Evolutionary conservation across 2,113 vertebrate genomes (phyloP), one percentile per base, ranked within the genome.

Genomic region (Rhea pennata): DNA sequence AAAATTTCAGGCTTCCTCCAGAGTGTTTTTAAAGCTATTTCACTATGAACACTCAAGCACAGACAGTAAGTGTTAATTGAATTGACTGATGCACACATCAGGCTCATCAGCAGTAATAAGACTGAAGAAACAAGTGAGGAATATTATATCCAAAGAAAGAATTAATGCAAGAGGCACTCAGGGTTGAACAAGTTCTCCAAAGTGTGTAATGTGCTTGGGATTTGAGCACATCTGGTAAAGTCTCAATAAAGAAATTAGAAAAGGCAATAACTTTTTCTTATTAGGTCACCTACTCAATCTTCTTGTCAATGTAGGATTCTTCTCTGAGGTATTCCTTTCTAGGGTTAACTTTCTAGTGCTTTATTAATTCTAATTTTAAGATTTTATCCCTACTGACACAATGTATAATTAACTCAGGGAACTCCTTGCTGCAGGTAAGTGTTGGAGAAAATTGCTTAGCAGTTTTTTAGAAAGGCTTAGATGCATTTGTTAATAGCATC

Each of bases 401-500:
- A 67, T 85, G 91, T 93, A 71, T 76, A 95, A 95, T 86, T 94
- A 88, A 95, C 71, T 79, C 44, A 36, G 64, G 83, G 87, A 95
- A 75, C 87, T 84, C 69, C 87, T 93, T 75, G 89, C 89, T 92
- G 84, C 82, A 88, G 93, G 89, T 83, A 93, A 93, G 72, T 87
- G 93, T 94, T 53, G 79, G 87, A 88, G 91, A 56, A 93, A 92
- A 90, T 80, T 0, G 0, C 67, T 90, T 58, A 64, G 67, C 48
- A 67, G 85, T 15, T 72, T 73, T 90, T 85, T 53, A 90, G 59
- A 71, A 88, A 78, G 61, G 42, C 84, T 15, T 77, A 0, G 2
- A 78, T 94, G 80, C 76, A 72, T 97, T 96, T 94, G 76, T 84
- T 95, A 93, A 96, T 61, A 64, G 77, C 79, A 84, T 88, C 93